Percentiles rank a stretch among this genome's conserved stretches.
These are phyloP conservation scores for Lethenteron camtschaticum DNA, from an alignment of 2,113 vertebrate genomes.

Conservation along the genomic window DNA sequence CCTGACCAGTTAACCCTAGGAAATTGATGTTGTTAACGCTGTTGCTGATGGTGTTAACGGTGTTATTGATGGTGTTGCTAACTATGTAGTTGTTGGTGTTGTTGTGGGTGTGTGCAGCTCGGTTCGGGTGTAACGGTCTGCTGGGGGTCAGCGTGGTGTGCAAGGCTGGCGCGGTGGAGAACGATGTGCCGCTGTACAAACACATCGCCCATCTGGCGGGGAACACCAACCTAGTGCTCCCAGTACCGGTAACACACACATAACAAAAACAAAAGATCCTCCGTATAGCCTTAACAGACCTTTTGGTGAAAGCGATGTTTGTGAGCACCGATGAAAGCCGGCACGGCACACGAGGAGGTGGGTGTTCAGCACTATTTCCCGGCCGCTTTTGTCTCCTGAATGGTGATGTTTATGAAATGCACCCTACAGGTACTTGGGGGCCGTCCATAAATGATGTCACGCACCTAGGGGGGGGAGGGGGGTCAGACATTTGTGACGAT, in stretches of 20 bases:
- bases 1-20: background rate
- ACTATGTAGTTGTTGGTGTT: slow-evolving; percentile 9
- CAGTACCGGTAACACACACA: slow-evolving; percentile 45
- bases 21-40: background rate
- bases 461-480: too few relatives aligned
- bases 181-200: slow-evolving; percentile 51
- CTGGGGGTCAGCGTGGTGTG: slow-evolving; percentile 67
- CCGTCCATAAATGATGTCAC: too few relatives aligned
- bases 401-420: too few relatives aligned
- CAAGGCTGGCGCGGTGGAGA: slow-evolving; percentile 63
- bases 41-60: background rate
- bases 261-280: too few relatives aligned
- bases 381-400: too few relatives aligned
- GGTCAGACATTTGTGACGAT: too few relatives aligned
- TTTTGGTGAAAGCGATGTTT: too few relatives aligned
- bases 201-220: slow-evolving; percentile 72
- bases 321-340: too few relatives aligned
- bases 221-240: slow-evolving; percentile 56
- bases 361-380: too few relatives aligned
- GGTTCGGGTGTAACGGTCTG: slow-evolving; percentile 70
- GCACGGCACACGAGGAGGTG: too few relatives aligned
- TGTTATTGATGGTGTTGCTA: slow-evolving; percentile 5
- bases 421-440: too few relatives aligned
- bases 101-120: slow-evolving; percentile 26
- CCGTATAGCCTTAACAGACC: too few relatives aligned